Evolutionary conservation across 2,888 invertebrate species (phyloP).

Genomic region (Litoditis marina): DNA sequence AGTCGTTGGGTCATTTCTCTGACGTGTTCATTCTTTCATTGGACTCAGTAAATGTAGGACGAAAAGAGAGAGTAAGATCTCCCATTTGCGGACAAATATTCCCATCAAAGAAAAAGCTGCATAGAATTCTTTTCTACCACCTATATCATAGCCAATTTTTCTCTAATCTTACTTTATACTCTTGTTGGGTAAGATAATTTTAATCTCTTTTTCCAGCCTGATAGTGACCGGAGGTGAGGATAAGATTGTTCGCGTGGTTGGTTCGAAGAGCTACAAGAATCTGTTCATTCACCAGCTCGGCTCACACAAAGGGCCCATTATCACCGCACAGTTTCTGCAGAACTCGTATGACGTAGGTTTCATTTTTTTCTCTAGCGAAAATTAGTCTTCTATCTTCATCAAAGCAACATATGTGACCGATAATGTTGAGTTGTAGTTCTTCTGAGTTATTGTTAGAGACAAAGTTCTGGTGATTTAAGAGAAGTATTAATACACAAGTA

Average conservation of each 20-base stretch:
- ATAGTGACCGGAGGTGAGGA: constrained; percentile 88
- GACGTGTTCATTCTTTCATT: too few species aligned
- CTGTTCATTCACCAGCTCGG: constrained; percentile 76
- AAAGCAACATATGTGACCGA: too few species aligned
- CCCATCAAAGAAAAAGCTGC: too few species aligned
- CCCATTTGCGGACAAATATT: too few species aligned
- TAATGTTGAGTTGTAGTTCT: too few species aligned
- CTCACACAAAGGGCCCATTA: constrained; percentile 80
- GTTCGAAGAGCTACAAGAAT: constrained; percentile 74
- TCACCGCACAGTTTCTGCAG: constrained; percentile 83
- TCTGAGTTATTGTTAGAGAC: not conserved
- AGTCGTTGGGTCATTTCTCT: too few species aligned
- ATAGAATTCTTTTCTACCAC: too few species aligned
- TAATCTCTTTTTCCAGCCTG: constrained; percentile 63
- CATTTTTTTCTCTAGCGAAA: not conserved
- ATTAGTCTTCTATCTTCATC: too few species aligned
- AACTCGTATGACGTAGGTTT: constrained; percentile 75
- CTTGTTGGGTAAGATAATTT: too few species aligned
- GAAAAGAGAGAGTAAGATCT: too few species aligned
- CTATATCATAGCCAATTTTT: not conserved
- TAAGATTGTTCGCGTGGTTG: constrained; percentile 77
- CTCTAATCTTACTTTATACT: not conserved
- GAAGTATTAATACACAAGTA: not conserved
- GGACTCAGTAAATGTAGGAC: too few species aligned
- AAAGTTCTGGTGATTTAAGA: not conserved